Evolutionary conservation across 2,113 vertebrate genomes (phyloP).

Genomic region (Dasyurus viverrinus): DNA sequence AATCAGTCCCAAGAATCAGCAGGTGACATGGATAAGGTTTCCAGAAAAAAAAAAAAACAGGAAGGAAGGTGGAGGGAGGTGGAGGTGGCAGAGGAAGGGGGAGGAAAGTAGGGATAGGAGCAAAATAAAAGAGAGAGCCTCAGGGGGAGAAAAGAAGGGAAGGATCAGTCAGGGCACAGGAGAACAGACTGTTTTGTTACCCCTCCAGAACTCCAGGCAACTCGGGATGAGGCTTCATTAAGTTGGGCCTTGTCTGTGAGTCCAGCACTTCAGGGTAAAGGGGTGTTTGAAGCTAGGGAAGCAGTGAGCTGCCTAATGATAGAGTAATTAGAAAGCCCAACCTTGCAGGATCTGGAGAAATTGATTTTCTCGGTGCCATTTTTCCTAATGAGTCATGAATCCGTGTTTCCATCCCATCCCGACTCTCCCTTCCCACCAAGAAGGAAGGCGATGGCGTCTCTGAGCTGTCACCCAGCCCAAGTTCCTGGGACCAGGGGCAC

Average conservation of each 20-base stretch:
- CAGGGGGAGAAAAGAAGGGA: not conserved
- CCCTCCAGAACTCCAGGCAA: not conserved
- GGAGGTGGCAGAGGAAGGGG: not conserved
- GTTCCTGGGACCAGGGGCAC: constrained; percentile 37
- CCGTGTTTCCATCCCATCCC: constrained; percentile 69
- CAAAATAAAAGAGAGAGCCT: not conserved
- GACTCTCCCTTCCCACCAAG: constrained; percentile 66
- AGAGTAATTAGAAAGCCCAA: constrained; percentile 79
- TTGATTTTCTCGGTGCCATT: constrained; percentile 77
- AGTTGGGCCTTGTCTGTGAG: constrained; percentile 79
- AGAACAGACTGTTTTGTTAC: not conserved
- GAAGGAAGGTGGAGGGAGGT: not conserved
- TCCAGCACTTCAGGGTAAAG: constrained; percentile 58
- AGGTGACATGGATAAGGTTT: not conserved
- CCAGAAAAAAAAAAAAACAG: not conserved
- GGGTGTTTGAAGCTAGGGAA: constrained; percentile 73
- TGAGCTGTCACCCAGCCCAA: constrained; percentile 29
- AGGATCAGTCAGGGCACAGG: not conserved
- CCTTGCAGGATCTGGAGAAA: constrained; percentile 81
- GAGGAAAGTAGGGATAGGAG: not conserved
- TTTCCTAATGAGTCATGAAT: constrained; percentile 76
- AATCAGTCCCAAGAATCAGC: not conserved
- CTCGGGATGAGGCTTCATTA: constrained; percentile 75
- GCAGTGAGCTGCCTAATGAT: constrained; percentile 73
- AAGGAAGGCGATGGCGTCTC: constrained; percentile 64